phyloP scores from a whole-genome alignment of 2,797 vertebrate genomes.

The Meda fulgida region DNA sequence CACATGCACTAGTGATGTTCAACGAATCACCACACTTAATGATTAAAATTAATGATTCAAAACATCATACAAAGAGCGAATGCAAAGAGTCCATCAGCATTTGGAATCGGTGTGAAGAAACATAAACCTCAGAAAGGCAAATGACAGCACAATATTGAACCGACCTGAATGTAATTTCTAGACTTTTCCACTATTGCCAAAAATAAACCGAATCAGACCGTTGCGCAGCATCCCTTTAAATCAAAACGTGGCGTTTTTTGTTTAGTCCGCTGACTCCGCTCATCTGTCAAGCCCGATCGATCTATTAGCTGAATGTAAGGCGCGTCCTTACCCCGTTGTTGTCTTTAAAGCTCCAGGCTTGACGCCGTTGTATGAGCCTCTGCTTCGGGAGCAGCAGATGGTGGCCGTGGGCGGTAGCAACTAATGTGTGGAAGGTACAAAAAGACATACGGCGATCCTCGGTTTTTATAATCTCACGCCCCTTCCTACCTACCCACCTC shows the following conservation, averaged over 20 bases:
- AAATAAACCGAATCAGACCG: neutral
- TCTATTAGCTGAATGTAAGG: neutral
- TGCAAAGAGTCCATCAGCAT: neutral
- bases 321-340: constrained; percentile 76
- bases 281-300: neutral
- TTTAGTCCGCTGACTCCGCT: neutral
- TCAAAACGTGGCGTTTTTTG: neutral
- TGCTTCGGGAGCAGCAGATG: constrained; percentile 77
- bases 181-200: neutral
- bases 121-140: neutral
- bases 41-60: neutral
- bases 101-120: neutral
- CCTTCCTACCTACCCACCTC: constrained; percentile 66
- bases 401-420: constrained; percentile 62
- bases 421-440: constrained; percentile 71
- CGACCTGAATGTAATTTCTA: neutral
- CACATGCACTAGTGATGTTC: neutral
- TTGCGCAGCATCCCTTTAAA: constrained; percentile 19
- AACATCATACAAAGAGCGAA: neutral
- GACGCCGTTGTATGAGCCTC: constrained; percentile 76
- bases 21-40: neutral
- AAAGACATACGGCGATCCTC: accelerated
- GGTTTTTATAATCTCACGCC: constrained; percentile 75
- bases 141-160: neutral
- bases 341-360: constrained; percentile 83